Conservation (phyloP, 2,888 invertebrate species). For the Kryphioiulus occultus region DNA sequence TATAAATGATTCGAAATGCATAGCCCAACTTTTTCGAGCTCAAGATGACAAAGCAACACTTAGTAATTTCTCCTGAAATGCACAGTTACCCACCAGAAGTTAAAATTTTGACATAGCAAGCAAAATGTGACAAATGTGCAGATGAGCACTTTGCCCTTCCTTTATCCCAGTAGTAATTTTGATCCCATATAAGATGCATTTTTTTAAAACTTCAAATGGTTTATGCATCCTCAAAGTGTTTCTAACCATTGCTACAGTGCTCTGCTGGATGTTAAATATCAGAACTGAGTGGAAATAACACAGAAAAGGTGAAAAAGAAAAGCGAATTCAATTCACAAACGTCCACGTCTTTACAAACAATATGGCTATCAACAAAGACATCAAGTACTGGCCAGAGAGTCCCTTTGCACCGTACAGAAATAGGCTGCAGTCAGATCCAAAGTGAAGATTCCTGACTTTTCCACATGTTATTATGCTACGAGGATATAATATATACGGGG, state of each 20-base stretch:
- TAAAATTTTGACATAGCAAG: neutral
- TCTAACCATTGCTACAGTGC: neutral
- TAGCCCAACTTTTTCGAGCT: neutral
- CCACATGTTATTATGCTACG: neutral
- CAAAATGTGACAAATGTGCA: too few relatives aligned
- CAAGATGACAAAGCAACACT: neutral
- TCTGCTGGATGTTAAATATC: neutral
- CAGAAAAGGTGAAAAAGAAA: neutral
- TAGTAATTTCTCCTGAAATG: neutral
- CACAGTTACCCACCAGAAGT: neutral
- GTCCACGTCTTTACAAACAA: neutral
- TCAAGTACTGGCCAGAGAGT: slow-evolving; percentile 20
- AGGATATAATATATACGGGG: neutral
- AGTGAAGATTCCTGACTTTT: neutral
- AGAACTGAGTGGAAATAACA: neutral
- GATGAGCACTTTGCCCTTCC: too few relatives aligned
- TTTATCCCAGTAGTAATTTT: too few relatives aligned
- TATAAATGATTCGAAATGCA: neutral
- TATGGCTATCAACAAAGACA: slow-evolving; percentile 6
- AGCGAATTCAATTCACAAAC: slow-evolving; percentile 22
- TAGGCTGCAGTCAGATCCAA: neutral
- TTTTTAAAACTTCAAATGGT: neutral
- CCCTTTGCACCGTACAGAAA: neutral
- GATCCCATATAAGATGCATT: neutral
- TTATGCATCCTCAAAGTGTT: neutral